Percentiles rank a stretch among this genome's conserved stretches.
Conservation (phyloP, 2,888 invertebrate genomes). For the Magallana nippona region DNA sequence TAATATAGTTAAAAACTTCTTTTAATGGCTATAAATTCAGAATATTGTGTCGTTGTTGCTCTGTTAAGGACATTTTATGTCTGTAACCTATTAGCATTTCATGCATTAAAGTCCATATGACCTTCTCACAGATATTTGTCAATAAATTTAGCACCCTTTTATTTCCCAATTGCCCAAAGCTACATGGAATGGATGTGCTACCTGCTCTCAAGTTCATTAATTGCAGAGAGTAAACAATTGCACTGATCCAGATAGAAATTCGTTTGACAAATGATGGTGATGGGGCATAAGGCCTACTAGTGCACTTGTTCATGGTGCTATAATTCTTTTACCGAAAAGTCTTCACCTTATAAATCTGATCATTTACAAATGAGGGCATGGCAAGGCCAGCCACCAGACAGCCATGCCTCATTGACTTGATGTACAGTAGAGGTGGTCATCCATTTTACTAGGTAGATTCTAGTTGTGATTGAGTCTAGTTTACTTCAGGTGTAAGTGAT, state of each 20-base stretch:
- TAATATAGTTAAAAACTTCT: no score
- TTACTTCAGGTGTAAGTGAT: constrained; percentile 23
- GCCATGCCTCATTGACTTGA: constrained; percentile 23
- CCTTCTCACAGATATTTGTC: no score
- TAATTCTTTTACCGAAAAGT: neutral
- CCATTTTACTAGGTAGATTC: constrained; percentile 15
- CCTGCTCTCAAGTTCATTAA: no score
- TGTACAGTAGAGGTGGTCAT: constrained; percentile 13
- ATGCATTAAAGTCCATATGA: no score
- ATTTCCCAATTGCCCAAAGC: no score
- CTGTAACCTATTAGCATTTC: no score
- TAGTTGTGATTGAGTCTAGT: neutral
- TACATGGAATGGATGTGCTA: no score
- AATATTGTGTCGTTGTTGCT: no score
- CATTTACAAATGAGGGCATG: neutral
- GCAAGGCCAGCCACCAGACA: neutral
- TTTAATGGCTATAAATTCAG: no score
- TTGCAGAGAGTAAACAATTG: no score
- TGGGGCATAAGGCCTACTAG: neutral
- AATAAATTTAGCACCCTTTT: no score
- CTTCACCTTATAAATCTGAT: neutral
- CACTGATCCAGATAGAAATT: neutral
- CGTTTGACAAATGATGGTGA: constrained; percentile 11
- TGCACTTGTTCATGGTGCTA: neutral
- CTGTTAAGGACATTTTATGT: no score